Conservation (phyloP, 2,797 vertebrate species). For the Cossypha dichroa region DNA sequence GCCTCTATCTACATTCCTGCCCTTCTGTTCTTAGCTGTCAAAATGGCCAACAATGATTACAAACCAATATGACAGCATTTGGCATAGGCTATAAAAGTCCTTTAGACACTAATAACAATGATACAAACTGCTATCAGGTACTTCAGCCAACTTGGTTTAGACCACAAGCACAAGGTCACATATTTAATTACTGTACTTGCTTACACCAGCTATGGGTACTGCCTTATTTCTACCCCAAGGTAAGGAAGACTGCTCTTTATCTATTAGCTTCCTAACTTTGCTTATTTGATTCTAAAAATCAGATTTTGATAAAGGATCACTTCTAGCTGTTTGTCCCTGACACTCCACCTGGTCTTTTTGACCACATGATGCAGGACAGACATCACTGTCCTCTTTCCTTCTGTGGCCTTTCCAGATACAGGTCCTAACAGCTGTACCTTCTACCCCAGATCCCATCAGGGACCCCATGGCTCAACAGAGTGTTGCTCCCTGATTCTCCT, state of each 20-base stretch:
- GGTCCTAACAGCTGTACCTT: not conserved
- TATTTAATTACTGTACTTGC: not conserved
- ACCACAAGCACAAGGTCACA: not conserved
- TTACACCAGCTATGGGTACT: not conserved
- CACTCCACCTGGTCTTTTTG: not conserved
- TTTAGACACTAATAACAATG: not conserved
- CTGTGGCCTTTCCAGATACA: not conserved
- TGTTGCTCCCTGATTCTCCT: not conserved
- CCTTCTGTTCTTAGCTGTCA: conserved; percentile 23
- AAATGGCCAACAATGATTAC: conserved; percentile 14
- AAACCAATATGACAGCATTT: conserved; percentile 19
- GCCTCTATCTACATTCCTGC: not conserved
- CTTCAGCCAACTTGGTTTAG: not conserved
- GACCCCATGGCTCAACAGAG: not conserved
- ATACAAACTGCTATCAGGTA: not conserved
- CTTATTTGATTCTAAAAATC: not conserved
- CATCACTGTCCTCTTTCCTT: not conserved
- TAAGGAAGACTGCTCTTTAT: not conserved
- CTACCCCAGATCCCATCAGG: not conserved
- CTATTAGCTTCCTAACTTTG: not conserved
- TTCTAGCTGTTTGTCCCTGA: not conserved
- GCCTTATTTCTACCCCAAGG: not conserved
- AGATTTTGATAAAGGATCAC: not conserved
- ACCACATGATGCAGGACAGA: not conserved
- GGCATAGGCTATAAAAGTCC: not conserved